Conservation (phyloP, 2,797 vertebrate genomes). For the Siniperca obscura region DNA sequence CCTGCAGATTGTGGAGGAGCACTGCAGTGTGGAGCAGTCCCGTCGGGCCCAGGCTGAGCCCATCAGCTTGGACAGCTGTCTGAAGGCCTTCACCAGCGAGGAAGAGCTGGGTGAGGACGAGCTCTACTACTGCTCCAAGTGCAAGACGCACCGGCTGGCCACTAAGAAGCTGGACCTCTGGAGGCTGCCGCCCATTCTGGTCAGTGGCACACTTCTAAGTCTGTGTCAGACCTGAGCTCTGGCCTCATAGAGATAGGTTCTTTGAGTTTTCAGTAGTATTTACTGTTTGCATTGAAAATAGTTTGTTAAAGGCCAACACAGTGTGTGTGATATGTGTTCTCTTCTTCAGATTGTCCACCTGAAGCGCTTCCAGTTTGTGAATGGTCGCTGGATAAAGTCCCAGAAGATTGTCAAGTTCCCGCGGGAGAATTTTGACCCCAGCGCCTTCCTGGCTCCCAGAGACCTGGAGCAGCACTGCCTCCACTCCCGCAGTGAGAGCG, state of each 20-base stretch:
- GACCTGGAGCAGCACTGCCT: constrained; percentile 85
- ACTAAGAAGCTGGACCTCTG: constrained; percentile 99
- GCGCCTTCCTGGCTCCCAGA: constrained; percentile 95
- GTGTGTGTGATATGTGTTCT: background rate
- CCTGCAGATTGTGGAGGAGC: constrained; percentile 93
- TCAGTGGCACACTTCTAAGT: constrained; percentile 63
- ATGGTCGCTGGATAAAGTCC: constrained; percentile 99
- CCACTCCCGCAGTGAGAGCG: constrained; percentile 86
- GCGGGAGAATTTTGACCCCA: constrained; percentile 93
- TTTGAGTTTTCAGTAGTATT: background rate
- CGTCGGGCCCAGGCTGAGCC: constrained; percentile 96
- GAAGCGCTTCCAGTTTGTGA: constrained; percentile 98
- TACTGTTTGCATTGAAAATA: background rate
- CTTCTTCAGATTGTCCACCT: constrained; percentile 93
- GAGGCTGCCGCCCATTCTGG: constrained; percentile 97
- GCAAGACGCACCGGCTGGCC: constrained; percentile 95
- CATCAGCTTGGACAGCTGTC: constrained; percentile 97
- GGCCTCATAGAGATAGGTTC: background rate
- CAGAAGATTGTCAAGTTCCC: constrained; percentile 99
- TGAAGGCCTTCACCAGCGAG: constrained; percentile 96
- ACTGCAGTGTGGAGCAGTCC: constrained; percentile 95
- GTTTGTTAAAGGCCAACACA: background rate
- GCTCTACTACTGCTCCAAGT: constrained; percentile 99
- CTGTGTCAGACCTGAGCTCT: background rate
- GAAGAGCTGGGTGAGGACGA: constrained; percentile 98